Conservation (phyloP, 2,113 vertebrate species). For the Rhea americana region DNA sequence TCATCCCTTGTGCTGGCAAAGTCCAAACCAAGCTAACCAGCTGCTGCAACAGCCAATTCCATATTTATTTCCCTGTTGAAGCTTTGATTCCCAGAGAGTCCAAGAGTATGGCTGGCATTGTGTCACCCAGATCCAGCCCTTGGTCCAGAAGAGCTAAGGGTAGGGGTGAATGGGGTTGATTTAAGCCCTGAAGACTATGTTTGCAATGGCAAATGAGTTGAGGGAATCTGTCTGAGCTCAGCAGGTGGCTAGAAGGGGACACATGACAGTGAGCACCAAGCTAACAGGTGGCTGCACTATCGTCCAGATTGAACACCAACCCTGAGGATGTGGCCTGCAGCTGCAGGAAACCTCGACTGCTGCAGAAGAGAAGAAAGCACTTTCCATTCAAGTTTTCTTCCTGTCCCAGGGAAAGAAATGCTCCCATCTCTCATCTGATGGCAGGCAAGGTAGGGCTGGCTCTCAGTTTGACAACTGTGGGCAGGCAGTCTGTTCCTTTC, state of each 20-base stretch:
- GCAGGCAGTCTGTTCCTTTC: not conserved
- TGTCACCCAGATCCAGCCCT: not conserved
- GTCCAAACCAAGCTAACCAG: not conserved
- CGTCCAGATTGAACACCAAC: not conserved
- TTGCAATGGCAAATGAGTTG: not conserved
- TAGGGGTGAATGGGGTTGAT: rapidly evolving
- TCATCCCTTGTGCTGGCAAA: not conserved
- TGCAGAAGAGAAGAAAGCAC: not conserved
- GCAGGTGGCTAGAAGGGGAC: not conserved
- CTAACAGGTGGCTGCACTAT: not conserved
- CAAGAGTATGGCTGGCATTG: not conserved
- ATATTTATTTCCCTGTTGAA: not conserved
- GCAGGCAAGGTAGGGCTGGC: not conserved
- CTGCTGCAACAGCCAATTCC: not conserved
- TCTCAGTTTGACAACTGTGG: not conserved
- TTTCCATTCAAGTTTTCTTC: not conserved
- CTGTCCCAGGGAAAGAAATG: not conserved
- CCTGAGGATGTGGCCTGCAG: no score
- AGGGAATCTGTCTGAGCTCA: not conserved
- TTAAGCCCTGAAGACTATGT: not conserved
- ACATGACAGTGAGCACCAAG: not conserved
- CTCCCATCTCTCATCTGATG: rapidly evolving
- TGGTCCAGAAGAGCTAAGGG: not conserved
- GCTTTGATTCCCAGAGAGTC: not conserved
- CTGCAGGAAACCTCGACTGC: not conserved